Base-by-base conservation (phyloP, 1,140 invertebrate genomes). In the Monomorium pharaonis region DNA sequence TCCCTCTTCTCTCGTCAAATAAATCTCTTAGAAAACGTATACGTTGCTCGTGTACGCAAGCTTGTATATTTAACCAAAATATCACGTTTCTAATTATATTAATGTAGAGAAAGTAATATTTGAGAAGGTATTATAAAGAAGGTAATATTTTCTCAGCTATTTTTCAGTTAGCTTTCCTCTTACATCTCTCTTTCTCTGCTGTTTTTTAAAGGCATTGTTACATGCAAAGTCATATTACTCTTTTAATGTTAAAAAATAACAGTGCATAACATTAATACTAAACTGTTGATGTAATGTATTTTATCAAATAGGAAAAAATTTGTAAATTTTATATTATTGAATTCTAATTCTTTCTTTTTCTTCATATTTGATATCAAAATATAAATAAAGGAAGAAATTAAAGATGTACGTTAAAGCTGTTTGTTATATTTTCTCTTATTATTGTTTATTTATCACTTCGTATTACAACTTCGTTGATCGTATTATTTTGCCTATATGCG, bases 11-110 rank as follows among this genome's bases (percentile, higher is more conserved):
- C n/a, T 49, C 30, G 18, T 42, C 16, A 67, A 49, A 80, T 80
- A 67, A 80, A 80, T 80, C n/a, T 80, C n/a, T 78, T 4, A n/a
- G 33, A 54, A 49, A 67, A 16, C n/a, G n/a, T n/a, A n/a, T 51
- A 69, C 21, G 51, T 37, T 69, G 16, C 24, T 62, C 47, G 24
- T 37, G 18, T 54, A 21, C 18, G 7, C 10, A 47, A 16, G 6
- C 75, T 60, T 62, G 37, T 44, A 63, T 47, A 63, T 6, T 63
- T 44, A 30, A 24, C 21, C 30, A 9, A 56, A 72, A 56, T 44
- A 69, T 75, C 42, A n/a, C 18, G 24, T 44, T 47, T 77, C 16
- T 47, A 47, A 77, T 77, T 77, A 30, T 62, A 42, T 54, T 51
- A 72, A 30, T 33, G 18, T 42, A 27, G 30, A 27, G 12, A 62